A percentile compares a stretch with the other conserved stretches of the same genome.
Evolutionary conservation across 2,888 invertebrate species (phyloP).

Genomic region (Pterostichus madidus): DNA sequence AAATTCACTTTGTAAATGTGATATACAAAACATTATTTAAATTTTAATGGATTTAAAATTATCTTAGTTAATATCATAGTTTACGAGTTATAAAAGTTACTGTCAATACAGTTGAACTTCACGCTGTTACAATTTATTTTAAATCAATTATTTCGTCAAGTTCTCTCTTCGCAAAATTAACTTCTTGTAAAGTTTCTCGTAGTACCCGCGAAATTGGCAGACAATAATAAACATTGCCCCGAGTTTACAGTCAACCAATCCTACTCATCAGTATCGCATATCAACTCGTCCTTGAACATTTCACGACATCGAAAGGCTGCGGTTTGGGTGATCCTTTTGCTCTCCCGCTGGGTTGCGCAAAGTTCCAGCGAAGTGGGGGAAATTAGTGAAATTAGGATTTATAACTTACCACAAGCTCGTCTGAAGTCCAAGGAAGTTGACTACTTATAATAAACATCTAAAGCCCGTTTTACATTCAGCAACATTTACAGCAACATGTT

Average conservation of each 20-base stretch:
- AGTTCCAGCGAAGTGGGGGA: slow-evolving; percentile 5
- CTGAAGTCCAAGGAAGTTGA: slow-evolving; percentile 7
- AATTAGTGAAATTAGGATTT: slow-evolving; percentile 53
- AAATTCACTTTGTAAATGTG: too few relatives aligned
- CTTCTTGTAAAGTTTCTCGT: slow-evolving; percentile 22
- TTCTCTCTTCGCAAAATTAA: slow-evolving; percentile 22
- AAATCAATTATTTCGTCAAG: slow-evolving; percentile 22
- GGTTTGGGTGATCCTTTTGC: not conserved
- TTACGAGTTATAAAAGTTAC: too few relatives aligned
- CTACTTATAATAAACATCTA: slow-evolving; percentile 54
- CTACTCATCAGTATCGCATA: not conserved
- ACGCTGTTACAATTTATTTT: slow-evolving; percentile 15
- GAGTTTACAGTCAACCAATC: not conserved
- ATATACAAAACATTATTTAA: too few relatives aligned
- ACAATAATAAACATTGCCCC: slow-evolving; percentile 32
- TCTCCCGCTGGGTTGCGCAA: not conserved
- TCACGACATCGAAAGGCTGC: not conserved
- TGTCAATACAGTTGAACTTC: too few relatives aligned
- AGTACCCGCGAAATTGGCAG: not conserved
- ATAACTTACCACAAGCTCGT: slow-evolving; percentile 17
- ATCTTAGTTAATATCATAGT: too few relatives aligned
- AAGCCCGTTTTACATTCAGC: too few relatives aligned
- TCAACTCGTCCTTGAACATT: slow-evolving; percentile 16
- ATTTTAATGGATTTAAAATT: too few relatives aligned
- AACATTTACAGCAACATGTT: too few relatives aligned